These are phyloP conservation scores for Acanthiza pusilla DNA, from an alignment of 2,797 vertebrate genomes.

Conservation along the genomic window DNA sequence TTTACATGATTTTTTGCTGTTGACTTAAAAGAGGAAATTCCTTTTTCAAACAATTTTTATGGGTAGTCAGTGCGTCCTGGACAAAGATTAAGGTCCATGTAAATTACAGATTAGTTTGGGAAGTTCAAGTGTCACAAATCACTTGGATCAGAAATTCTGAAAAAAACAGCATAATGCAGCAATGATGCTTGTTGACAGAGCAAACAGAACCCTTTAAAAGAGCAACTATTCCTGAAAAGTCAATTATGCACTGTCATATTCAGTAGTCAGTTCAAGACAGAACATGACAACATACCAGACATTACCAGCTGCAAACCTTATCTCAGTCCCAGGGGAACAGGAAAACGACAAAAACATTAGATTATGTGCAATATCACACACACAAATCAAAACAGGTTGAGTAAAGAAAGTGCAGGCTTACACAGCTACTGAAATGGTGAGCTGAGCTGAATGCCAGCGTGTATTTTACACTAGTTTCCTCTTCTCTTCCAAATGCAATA, in stretches of 20 bases:
- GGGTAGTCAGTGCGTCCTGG: not conserved
- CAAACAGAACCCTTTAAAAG: not conserved
- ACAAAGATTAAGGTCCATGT: not conserved
- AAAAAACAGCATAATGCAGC: not conserved
- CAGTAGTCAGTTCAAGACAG: not conserved
- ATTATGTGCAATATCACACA: not conserved
- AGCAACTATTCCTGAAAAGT: constrained; percentile 6
- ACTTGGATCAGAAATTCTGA: not conserved
- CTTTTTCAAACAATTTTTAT: not conserved
- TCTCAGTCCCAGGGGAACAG: not conserved
- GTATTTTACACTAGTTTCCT: not conserved
- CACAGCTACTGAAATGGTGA: not conserved
- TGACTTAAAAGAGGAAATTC: not conserved
- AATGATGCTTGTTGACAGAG: not conserved
- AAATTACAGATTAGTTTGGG: not conserved
- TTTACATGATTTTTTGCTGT: not conserved
- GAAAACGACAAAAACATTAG: not conserved
- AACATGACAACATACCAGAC: not conserved
- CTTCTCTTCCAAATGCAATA: not conserved
- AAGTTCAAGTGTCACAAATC: not conserved
- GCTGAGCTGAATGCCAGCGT: not conserved
- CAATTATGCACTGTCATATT: not conserved
- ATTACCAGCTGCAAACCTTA: not conserved
- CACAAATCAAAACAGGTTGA: not conserved
- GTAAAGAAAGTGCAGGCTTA: not conserved